Percentiles rank a stretch among this genome's conserved stretches.
Conservation (phyloP, 2,113 vertebrate species). For the Gallinago undulata region DNA sequence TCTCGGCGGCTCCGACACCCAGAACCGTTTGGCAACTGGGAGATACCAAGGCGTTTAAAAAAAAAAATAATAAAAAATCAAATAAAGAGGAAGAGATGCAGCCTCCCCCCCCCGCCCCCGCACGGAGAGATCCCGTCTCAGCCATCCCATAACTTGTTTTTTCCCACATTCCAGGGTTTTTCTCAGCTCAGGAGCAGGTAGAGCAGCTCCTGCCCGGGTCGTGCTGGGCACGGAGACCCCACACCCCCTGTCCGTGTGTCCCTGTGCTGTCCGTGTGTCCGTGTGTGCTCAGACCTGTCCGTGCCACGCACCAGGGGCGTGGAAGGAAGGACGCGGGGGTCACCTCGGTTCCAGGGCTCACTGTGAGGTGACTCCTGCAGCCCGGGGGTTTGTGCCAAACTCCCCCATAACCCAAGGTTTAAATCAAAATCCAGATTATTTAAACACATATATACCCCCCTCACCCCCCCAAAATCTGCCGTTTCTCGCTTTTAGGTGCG, state of each 20-base stretch:
- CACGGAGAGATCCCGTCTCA: not conserved
- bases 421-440: no score
- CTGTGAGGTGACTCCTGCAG: fast-evolving
- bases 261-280: not conserved
- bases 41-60: not conserved
- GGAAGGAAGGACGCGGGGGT: not conserved
- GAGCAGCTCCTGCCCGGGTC: not conserved
- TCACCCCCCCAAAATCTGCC: no score
- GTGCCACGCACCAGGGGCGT: not conserved
- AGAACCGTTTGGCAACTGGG: not conserved
- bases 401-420: not conserved
- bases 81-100: not conserved
- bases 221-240: not conserved
- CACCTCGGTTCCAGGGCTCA: not conserved
- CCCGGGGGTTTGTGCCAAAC: not conserved
- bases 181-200: not conserved
- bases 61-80: not conserved
- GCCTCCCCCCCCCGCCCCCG: not conserved
- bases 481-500: fast-evolving
- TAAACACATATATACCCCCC: fast-evolving
- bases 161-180: not conserved
- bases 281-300: not conserved
- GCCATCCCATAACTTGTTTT: not conserved
- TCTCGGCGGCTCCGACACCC: not conserved
- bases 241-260: no score